Evolutionary conservation across 1,140 invertebrate genomes (phyloP).

Genomic region (Zaprionus taronus): DNA sequence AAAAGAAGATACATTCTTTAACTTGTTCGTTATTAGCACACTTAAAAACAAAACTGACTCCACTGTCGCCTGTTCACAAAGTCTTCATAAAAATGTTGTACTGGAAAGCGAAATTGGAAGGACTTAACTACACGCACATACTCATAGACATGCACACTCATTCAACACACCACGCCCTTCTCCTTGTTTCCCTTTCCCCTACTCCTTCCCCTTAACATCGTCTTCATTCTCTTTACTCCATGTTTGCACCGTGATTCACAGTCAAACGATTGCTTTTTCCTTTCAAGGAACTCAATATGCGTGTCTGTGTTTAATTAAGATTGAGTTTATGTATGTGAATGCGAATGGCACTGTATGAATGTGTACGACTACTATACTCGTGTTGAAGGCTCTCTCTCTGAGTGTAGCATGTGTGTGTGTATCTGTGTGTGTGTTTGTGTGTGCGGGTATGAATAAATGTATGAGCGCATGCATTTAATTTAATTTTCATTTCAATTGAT

Average conservation of each 20-base stretch:
- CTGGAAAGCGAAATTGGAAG: constrained; percentile 52
- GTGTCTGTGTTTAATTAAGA: constrained; percentile 80
- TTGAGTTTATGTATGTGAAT: constrained; percentile 58
- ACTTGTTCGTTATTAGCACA: background rate
- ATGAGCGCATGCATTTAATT: constrained; percentile 80
- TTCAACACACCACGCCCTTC: background rate
- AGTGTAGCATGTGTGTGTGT: constrained; percentile 4
- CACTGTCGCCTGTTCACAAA: constrained; percentile 11
- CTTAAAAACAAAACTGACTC: background rate
- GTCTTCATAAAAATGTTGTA: constrained; percentile 33
- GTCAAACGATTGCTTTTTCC: constrained; percentile 67
- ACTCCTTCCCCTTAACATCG: background rate
- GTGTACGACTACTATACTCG: constrained; percentile 26
- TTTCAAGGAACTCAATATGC: constrained; percentile 78
- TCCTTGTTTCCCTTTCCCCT: background rate
- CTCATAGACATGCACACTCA: background rate
- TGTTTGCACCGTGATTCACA: constrained; percentile 30
- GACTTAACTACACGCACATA: constrained; percentile 16
- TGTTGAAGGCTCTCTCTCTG: constrained; percentile 6
- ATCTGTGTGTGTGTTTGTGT: constrained; percentile 14
- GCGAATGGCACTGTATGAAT: constrained; percentile 36
- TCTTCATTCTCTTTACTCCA: background rate
- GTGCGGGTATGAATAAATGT: constrained; percentile 75
- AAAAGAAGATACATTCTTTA: background rate
- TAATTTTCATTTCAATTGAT: constrained; percentile 83